Conservation (phyloP, 2,888 invertebrate species). For the Anagyrus pseudococci region DNA sequence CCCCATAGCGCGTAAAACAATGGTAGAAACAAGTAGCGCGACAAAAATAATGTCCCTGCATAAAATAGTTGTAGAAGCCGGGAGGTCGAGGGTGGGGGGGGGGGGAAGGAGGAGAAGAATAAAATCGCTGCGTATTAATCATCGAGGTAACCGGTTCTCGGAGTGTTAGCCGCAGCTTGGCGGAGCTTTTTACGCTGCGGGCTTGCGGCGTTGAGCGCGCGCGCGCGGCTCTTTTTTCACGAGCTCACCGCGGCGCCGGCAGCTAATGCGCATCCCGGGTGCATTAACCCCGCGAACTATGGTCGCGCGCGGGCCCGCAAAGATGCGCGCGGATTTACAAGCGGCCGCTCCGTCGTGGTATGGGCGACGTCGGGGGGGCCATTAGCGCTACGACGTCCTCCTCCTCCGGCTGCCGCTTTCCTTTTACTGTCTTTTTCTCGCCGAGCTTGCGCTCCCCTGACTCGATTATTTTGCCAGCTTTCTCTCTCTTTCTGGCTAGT, state of each 20-base stretch:
- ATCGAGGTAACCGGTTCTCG: background rate
- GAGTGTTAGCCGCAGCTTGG: constrained; percentile 1
- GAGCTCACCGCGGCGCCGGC: background rate
- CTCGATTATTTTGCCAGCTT: too few relatives aligned
- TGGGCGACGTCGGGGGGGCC: constrained; percentile 2
- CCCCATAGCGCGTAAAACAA: too few relatives aligned
- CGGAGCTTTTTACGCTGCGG: background rate
- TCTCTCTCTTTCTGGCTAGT: too few relatives aligned
- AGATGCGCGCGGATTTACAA: constrained; percentile 15
- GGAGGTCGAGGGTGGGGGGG: background rate
- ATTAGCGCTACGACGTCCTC: constrained; percentile 7
- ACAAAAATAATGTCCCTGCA: too few relatives aligned
- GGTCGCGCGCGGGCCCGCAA: background rate
- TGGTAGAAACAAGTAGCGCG: too few relatives aligned
- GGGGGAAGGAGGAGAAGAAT: background rate
- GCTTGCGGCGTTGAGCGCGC: background rate
- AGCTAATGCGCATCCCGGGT: constrained; percentile 7
- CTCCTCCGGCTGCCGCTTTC: background rate
- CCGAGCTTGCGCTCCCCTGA: background rate
- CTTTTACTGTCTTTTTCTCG: background rate
- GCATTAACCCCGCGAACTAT: constrained; percentile 25
- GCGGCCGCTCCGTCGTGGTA: too few relatives aligned
- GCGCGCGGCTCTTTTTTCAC: background rate
- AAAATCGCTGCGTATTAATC: background rate
- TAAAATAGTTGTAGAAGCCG: too few relatives aligned